Base-by-base conservation (phyloP, 2,888 invertebrate species). In the Branchipolynoe longqiensis region DNA sequence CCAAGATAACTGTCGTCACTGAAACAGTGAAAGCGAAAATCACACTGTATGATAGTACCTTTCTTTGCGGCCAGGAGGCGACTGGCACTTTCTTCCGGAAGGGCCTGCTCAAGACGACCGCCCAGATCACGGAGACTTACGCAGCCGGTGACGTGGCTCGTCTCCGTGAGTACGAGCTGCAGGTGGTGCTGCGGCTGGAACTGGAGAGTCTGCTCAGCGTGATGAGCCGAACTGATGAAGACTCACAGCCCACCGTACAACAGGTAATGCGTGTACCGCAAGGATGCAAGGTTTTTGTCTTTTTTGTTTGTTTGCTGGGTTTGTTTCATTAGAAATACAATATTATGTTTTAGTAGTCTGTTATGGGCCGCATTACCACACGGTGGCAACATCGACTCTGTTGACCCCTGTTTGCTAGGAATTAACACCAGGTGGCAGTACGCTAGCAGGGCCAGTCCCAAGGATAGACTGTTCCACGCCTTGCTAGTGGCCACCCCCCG, bases 81-180 rank as follows among this genome's bases (percentile, higher is more conserved):
- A 54, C 78, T 4, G 41, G 28, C 31, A 48, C 28, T 0, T 28
- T 78, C n/a, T 25, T 78, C 8, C 18, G n/a, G 14, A 25, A 48
- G 28, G 28, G 33, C 54, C 78, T 78, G 48, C 28, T 78, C 48
- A 54, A 48, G 78, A 78, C 78, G 31, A 78, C 48, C 14, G 1
- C 25, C 0, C 48, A 78, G 31, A 41, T 78, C 3, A 78, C 41
- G 33, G 78, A 78, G 54, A 8, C 41, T 8, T 41, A 8, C 18
- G 25, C 48, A 6, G 48, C 25, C n/a, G 31, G 48, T 14, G 48
- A 31, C 28, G 78, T 48, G 3, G 48, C 54, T 48, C 31, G 40
- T 4, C 78, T 78, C 41, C 54, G 25, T 4, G 41, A 78, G 28
- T 78, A 78, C 54, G 48, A 78, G 31, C 41, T 78, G 2, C 78